Percentiles rank a stretch among this genome's conserved stretches.
These are phyloP conservation scores for Eubasilissa splendida DNA, from an alignment of 2,888 invertebrate genomes.

Conservation along the genomic window DNA sequence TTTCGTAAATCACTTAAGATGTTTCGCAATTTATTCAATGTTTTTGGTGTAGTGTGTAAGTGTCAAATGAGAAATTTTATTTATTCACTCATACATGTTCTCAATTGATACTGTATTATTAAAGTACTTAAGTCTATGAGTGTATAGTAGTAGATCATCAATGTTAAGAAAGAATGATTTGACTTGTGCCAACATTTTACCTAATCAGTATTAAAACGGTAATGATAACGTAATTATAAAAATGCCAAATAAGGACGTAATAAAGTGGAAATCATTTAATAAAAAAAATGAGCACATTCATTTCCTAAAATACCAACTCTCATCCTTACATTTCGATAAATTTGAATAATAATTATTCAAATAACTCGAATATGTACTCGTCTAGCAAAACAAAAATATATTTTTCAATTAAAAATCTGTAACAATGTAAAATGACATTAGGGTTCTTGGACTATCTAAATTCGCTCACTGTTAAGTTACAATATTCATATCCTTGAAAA, in stretches of 20 bases:
- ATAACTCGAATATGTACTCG: too few relatives aligned
- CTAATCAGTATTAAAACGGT: constrained; percentile 71
- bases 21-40: constrained; percentile 17
- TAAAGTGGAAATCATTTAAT: too few relatives aligned
- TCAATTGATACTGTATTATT: constrained; percentile 38
- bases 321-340: too few relatives aligned
- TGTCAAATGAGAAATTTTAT: constrained; percentile 34
- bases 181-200: constrained; percentile 71
- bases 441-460: too few relatives aligned
- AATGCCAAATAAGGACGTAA: constrained; percentile 44
- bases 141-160: constrained; percentile 40
- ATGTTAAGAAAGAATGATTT: constrained; percentile 59
- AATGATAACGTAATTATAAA: constrained; percentile 63
- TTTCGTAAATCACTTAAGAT: neutral
- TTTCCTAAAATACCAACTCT: too few relatives aligned
- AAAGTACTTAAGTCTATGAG: constrained; percentile 36
- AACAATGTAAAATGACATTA: too few relatives aligned
- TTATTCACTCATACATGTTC: constrained; percentile 1
- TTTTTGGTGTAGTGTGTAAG: constrained; percentile 41
- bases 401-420: too few relatives aligned
- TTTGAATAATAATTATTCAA: too few relatives aligned
- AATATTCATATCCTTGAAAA: too few relatives aligned
- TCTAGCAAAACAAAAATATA: too few relatives aligned
- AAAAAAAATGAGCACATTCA: too few relatives aligned
- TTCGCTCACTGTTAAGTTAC: too few relatives aligned